Base-by-base conservation (phyloP, 37 sponge, comb jelly and placozoan species). In the Crambe crambe region DNA sequence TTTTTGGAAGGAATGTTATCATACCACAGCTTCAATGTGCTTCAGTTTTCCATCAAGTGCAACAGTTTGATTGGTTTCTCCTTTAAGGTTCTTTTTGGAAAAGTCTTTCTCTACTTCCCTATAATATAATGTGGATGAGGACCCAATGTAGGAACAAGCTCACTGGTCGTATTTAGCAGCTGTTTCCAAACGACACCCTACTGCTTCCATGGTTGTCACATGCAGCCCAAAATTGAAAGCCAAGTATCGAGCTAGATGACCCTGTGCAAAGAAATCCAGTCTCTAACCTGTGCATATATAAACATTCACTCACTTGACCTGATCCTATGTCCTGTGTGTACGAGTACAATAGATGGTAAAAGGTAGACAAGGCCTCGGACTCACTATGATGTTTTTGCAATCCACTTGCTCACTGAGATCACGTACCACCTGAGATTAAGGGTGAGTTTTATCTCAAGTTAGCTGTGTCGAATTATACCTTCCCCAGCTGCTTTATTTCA, bases 201-300 rank as follows among this genome's bases (percentile, higher is more conserved):
- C 83, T 57, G 86, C 89, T 42, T 92, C 93, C 27, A 88, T 76
- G 29, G 82, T 74, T 4, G 68, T 77, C 74, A 92, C 86, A 81
- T 85, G 73, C 27, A 92, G 86, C 0, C 85, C 80, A 78, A 85
- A 80, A 23, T 85, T 61, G 62, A 66, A 88, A 2, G 89, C 81
- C 54, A 92, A 77, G 42, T 85, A 85, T 21, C 93, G 77, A 15
- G 89, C 70, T 35, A 92, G 66, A 64, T 92, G 93, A 32, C 93
- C 93, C 88, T 92, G 3, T 27, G 6, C 23, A 64, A 61, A 30
- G 26, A 10, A 12, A 8, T 2, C n/a, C 37, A 18, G 51, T 34
- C 35, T 31, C 38, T 74, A 20, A 34, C 20, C 34, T 21, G 23
- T 3, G 17, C 1, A 65, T 44, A 22, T 58, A 32, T 74, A 18